These are phyloP conservation scores for Onychomys arenicola DNA, from an alignment of 2,797 vertebrate genomes.

Conservation along the genomic window DNA sequence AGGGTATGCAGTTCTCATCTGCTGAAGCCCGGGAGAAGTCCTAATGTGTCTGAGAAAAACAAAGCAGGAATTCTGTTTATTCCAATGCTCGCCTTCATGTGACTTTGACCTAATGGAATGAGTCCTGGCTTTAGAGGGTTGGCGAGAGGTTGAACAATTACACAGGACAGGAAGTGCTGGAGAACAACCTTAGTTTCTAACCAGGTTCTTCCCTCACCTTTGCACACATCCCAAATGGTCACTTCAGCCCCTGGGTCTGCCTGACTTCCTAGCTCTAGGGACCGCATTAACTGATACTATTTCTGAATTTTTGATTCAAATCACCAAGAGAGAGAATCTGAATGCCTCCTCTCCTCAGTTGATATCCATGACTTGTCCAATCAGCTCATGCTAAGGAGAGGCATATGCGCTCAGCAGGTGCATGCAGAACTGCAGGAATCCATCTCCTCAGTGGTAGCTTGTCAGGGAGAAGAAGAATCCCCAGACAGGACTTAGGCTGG, in stretches of 20 bases:
- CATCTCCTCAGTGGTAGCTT: rapidly evolving
- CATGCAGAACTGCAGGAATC: too few species aligned
- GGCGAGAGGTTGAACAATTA: background rate
- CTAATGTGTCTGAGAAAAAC: background rate
- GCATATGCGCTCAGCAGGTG: background rate
- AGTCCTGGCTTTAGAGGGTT: background rate
- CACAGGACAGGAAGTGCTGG: background rate
- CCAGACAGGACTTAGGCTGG: background rate
- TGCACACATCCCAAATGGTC: background rate
- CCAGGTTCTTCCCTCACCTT: background rate
- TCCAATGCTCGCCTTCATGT: background rate
- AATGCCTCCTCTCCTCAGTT: background rate
- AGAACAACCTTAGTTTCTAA: background rate
- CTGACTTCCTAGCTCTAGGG: background rate
- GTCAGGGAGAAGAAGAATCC: rapidly evolving
- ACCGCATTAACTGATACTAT: background rate
- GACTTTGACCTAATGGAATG: background rate
- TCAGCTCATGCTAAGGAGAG: background rate
- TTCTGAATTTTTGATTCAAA: background rate
- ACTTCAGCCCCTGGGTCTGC: background rate
- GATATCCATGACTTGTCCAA: background rate
- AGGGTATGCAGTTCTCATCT: background rate
- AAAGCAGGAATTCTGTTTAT: background rate
- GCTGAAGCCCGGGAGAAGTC: background rate
- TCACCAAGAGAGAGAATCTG: constrained; percentile 1